These are phyloP conservation scores for Scaptomyza polygonia DNA, from an alignment of 2,888 invertebrate species.

Conservation along the genomic window DNA sequence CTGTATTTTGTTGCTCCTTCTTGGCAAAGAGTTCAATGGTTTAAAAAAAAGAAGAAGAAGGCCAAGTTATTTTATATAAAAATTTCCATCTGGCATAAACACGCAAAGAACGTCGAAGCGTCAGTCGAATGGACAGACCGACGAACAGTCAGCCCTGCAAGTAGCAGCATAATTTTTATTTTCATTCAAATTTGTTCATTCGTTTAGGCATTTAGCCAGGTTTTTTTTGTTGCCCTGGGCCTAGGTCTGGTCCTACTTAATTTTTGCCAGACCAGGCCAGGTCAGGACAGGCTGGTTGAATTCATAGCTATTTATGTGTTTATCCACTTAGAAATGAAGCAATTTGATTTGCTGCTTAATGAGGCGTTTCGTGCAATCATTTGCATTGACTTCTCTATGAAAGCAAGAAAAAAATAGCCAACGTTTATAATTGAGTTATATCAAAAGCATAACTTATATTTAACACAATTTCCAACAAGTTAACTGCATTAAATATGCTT, in stretches of 20 bases:
- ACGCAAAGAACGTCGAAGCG: slow-evolving; percentile 6
- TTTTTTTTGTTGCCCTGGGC: slow-evolving; percentile 9
- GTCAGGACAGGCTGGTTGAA: slow-evolving; percentile 28
- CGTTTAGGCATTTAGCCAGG: slow-evolving; percentile 59
- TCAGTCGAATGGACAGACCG: background rate
- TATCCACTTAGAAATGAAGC: slow-evolving; percentile 76
- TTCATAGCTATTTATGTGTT: slow-evolving; percentile 69
- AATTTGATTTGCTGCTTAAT: slow-evolving; percentile 78
- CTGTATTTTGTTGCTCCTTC: slow-evolving; percentile 36
- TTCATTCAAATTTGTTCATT: slow-evolving; percentile 78
- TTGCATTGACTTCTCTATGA: slow-evolving; percentile 64
- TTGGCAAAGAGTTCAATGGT: slow-evolving; percentile 69
- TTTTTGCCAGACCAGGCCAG: background rate
- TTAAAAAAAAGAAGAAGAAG: slow-evolving; percentile 78
- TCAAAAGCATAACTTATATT: slow-evolving; percentile 4
- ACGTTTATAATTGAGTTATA: slow-evolving; percentile 22
- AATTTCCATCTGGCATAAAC: no score
- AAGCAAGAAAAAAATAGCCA: no score
- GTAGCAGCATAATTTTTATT: slow-evolving; percentile 75
- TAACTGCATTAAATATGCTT: slow-evolving; percentile 21
- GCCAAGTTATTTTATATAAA: slow-evolving; percentile 72
- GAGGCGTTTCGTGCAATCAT: slow-evolving; percentile 77
- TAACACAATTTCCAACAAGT: background rate
- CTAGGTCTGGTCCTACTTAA: slow-evolving; percentile 10
- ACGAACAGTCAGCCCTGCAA: slow-evolving; percentile 31